Percentiles rank a stretch among this genome's conserved stretches.
These are phyloP conservation scores for Rousettus madagascariensis DNA, from an alignment of 2,797 vertebrate species.

Conservation along the genomic window DNA sequence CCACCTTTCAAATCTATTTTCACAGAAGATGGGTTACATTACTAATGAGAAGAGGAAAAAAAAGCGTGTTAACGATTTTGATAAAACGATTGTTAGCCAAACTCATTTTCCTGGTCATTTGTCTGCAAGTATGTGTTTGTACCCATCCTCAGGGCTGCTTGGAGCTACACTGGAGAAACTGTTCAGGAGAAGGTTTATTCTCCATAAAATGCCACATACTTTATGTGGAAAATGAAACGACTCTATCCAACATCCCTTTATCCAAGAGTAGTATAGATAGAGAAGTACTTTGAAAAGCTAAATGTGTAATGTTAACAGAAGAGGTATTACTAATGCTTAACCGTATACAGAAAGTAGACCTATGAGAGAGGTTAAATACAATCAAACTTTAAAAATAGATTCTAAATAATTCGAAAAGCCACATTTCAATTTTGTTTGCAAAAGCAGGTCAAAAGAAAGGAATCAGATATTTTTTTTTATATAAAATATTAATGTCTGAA, in stretches of 20 bases:
- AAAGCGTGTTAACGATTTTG: background rate
- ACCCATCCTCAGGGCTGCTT: background rate
- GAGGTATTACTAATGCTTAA: background rate
- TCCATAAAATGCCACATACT: background rate
- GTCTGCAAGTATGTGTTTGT: background rate
- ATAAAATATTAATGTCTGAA: background rate
- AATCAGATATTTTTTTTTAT: background rate
- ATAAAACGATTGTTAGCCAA: background rate
- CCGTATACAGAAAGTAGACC: background rate
- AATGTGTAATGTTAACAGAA: background rate
- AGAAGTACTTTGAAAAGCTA: background rate
- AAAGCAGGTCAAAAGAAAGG: background rate
- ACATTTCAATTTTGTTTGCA: background rate
- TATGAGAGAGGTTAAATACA: background rate
- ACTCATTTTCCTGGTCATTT: background rate
- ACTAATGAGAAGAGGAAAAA: background rate
- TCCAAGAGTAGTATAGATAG: background rate
- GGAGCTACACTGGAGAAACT: background rate
- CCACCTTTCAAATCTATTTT: background rate
- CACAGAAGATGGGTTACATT: background rate
- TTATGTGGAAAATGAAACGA: background rate
- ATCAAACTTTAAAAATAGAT: background rate
- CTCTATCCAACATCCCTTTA: background rate
- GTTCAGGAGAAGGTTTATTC: background rate
- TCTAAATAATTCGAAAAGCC: background rate